Evolutionary conservation across 2,797 vertebrate species (phyloP), one percentile per base, ranked within the genome.

Genomic region (Centroberyx gerrardi): DNA sequence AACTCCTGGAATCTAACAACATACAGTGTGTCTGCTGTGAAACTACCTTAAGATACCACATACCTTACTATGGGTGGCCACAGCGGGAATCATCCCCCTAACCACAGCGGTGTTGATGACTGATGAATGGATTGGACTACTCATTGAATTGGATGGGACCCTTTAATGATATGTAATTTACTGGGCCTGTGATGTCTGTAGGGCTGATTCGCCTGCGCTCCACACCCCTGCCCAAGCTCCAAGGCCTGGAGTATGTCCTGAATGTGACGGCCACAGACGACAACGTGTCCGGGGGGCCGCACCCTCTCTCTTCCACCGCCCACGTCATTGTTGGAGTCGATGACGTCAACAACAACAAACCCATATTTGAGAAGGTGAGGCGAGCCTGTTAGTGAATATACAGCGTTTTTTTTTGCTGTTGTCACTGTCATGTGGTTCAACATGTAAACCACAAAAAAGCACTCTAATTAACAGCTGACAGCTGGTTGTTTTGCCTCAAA

Each of bases 341-440:
- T 58, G 96, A 97, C 44, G 95, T 97, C 82, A 98, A 97, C 94
- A 97, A 97, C 88, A 97, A 98, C 93, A 97, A 97, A 82, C 97
- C 97, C 18, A 80, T 97, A 8, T 98, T 98, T 91, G 94, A 96
- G 76, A 94, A 95, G 96, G 97, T 97, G 81, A 88, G 87, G 55
- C 29, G 40, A 0, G 40, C 27, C 13, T 54, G 3, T 33, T 46
- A 22, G 1, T 58, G 38, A 40, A 12, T 76, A 42, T 76, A 27
- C 67, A 61, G 42, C 58, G 36, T 29, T 73, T 68, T 42, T 84
- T 9, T 74, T 48, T 60, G 66, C 58, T 77, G 27, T 38, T 80
- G 65, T 52, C 27, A 5, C 15, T 64, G 72, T 62, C 71, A 70
- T 59, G 10, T 48, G 61, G 70, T 7, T 33, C 33, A 33, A 33